Evolutionary conservation across 35 echinoderm and acorn worm species (phyloP), one percentile per base, ranked within the genome.

Genomic region (Amphiura filiformis): DNA sequence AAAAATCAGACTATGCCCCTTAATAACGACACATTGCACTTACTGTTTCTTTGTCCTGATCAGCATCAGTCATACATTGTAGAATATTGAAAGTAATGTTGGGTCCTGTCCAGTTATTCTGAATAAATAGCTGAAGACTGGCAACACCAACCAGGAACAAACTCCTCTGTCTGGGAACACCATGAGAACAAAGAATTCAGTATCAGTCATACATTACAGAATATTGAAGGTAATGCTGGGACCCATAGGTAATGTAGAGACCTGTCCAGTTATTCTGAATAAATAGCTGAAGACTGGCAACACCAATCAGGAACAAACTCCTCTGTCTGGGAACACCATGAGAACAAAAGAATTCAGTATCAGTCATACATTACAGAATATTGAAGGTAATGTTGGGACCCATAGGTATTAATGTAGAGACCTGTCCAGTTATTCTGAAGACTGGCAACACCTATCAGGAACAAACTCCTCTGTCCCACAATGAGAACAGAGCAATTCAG

Each of bases 191-290:
- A n/a, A n/a, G n/a, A n/a, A n/a, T n/a, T 7, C 7, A 52, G 7
- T 20, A 52, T 20, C 44, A 52, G 86, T 30, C 79, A 88, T 86
- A 86, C 88, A 70, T 15, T 70, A 3, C 61, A 70, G 26, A 2
- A 70, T 5, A 1, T 18, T 11, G 7, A 70, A 30, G 15, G 11
- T 70, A 30, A 36, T 76, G 12, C 39, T 36, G 26, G 91, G 91
- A 49, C 91, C 91, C n/a, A n/a, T n/a, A 30, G 15, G 11, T 70
- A 30, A 36, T 76, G 12, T 38, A 39, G 26, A 86, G 91, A 49
- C 91, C 91, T 56, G 91, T 93, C 91, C 91, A 93, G 39, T 93
- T 93, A 37, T 80, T 87, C 38, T 93, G 91, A 42, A 93, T 81
- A 77, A 93, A 93, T 23, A 93, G 57, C 70, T 93, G 91, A 35